Percentiles rank a stretch among this genome's conserved stretches.
These are phyloP conservation scores for Drosophila fuyamai DNA, from an alignment of 1,140 invertebrate species.

Conservation along the genomic window DNA sequence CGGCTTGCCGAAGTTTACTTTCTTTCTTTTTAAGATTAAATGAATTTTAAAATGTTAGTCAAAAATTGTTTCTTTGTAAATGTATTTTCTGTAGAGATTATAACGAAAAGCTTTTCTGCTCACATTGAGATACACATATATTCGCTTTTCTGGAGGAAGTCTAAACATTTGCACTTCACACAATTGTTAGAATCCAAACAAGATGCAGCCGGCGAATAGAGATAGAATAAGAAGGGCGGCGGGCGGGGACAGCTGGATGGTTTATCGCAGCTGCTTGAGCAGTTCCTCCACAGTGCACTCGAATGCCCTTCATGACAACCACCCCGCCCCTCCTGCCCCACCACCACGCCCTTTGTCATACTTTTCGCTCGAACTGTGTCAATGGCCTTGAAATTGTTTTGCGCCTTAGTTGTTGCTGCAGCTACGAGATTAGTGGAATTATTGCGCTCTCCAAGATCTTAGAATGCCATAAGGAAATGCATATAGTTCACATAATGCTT, in stretches of 20 bases:
- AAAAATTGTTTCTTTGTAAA: neutral
- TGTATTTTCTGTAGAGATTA: constrained; percentile 1
- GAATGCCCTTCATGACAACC: constrained; percentile 60
- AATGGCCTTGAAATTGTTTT: constrained; percentile 81
- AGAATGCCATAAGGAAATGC: constrained; percentile 49
- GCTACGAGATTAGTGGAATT: constrained; percentile 67
- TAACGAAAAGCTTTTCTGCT: constrained; percentile 5
- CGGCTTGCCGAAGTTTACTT: no score
- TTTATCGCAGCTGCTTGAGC: constrained; percentile 68
- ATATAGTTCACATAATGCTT: constrained; percentile 7
- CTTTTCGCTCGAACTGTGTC: constrained; percentile 73
- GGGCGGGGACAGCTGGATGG: constrained; percentile 49
- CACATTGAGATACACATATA: constrained; percentile 16
- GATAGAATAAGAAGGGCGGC: constrained; percentile 5
- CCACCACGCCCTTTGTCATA: constrained; percentile 15
- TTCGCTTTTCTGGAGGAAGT: constrained; percentile 49
- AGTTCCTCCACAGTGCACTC: constrained; percentile 61
- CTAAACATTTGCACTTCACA: constrained; percentile 72
- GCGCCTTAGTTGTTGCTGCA: constrained; percentile 65
- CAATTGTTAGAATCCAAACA: constrained; percentile 61
- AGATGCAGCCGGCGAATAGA: constrained; percentile 33
- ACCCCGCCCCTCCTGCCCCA: neutral
- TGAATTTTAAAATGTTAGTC: no score
- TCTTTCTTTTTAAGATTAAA: no score
- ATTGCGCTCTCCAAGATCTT: constrained; percentile 45